Evolutionary conservation across 2,113 vertebrate genomes (phyloP), one percentile per base, ranked within the genome.

Genomic region (Cynoglossus semilaevis): DNA sequence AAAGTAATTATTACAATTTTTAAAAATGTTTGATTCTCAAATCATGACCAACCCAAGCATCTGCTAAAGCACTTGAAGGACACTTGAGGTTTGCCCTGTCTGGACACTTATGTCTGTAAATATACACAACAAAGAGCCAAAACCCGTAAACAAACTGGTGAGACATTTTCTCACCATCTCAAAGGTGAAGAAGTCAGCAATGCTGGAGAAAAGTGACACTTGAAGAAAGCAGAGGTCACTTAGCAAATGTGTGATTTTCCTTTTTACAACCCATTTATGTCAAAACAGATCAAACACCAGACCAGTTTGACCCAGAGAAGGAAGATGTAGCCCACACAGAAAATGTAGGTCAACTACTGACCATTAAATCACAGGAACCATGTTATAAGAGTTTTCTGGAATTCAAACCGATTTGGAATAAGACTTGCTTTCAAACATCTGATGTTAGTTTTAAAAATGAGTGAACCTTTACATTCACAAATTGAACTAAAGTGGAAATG

Each of bases 201-300:
- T 57, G 7, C 8, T 16, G 60, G 51, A 51, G 51, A 64, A 69
- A 75, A 82, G 67, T 41, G 3, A 35, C 58, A 63, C 54, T 41
- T 67, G 15, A 15, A 69, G 63, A 54, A 76, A 54, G 62, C 59
- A 61, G 22, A 64, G 76, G 76, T 71, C 36, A 54, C 14, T 51
- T 55, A 38, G 40, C 43, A 58, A 35, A 29, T 18, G 8, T 62
- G 62, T 49, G 37, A 60, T 75, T 86, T 50, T 35, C 72, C 34
- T 64, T 67, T 46, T 58, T 45, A 12, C 4, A 29, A 56, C 64
- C 61, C 70, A 74, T 85, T 81, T 58, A 56, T 77, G 58, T 54
- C 55, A 43, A 53, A 51, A 34, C 18, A 22, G 50, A 64, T 76
- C 72, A 72, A 70, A 86, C 35, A 9, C 50, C n/a, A 61, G 19